Evolutionary conservation across 2,888 invertebrate genomes (phyloP).

Genomic region (Drosophila cognata): DNA sequence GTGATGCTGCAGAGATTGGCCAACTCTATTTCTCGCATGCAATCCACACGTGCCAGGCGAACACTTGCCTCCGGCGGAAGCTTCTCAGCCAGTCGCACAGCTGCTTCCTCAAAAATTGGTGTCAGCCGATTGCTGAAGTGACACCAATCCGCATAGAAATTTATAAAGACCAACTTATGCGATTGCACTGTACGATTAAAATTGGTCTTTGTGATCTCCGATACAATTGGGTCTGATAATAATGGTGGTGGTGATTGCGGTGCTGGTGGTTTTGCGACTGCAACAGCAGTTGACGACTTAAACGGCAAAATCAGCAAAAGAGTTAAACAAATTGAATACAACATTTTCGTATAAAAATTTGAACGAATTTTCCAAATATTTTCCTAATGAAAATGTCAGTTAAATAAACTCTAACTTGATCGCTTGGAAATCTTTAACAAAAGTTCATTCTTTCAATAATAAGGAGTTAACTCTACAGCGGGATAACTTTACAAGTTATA

Average conservation of each 20-base stretch:
- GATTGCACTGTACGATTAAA: slow-evolving; percentile 38
- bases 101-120: slow-evolving; percentile 58
- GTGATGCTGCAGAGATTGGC: slow-evolving; percentile 34
- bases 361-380: background rate
- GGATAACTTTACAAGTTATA: background rate
- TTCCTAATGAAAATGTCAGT: slow-evolving; percentile 15
- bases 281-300: background rate
- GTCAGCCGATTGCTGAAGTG: slow-evolving; percentile 40
- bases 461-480: background rate
- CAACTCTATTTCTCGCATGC: slow-evolving; percentile 35
- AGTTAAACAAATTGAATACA: background rate
- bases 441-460: background rate
- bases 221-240: slow-evolving; percentile 11
- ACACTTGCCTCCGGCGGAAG: slow-evolving; percentile 26
- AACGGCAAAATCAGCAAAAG: background rate
- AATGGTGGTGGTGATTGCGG: background rate
- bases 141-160: slow-evolving; percentile 72
- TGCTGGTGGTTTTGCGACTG: background rate
- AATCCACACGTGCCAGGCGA: slow-evolving; percentile 53
- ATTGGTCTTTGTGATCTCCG: slow-evolving; percentile 41
- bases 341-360: slow-evolving; percentile 17
- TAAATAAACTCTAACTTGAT: background rate
- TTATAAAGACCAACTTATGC: slow-evolving; percentile 57
- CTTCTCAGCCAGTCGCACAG: slow-evolving; percentile 20
- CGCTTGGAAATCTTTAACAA: background rate